Evolutionary conservation across 2,113 vertebrate genomes (phyloP).

Genomic region (Rallus limicola): DNA sequence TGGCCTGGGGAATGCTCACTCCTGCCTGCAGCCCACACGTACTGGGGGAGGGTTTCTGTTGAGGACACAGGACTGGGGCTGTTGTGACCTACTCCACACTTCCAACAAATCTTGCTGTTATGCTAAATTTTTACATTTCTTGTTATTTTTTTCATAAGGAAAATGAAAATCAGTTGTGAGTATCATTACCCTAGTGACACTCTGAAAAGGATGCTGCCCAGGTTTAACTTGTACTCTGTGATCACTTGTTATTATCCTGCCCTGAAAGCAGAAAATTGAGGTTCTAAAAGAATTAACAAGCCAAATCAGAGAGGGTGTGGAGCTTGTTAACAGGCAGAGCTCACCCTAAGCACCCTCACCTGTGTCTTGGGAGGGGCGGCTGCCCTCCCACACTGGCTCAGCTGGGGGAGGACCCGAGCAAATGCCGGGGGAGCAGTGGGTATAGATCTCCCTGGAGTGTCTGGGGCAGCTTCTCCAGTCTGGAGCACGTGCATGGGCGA

Average conservation of each 20-base stretch:
- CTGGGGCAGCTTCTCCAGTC: rapidly evolving
- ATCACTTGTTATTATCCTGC: background rate
- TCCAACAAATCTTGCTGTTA: background rate
- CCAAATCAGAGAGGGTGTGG: background rate
- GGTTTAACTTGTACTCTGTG: background rate
- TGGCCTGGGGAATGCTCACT: too few species aligned
- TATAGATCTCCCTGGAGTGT: rapidly evolving
- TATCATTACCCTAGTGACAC: background rate
- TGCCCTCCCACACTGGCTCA: background rate
- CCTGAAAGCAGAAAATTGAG: background rate
- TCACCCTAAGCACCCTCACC: background rate
- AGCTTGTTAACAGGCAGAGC: background rate
- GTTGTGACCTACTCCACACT: background rate
- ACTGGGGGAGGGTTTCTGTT: too few species aligned
- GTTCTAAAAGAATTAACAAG: background rate
- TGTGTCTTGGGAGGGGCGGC: background rate
- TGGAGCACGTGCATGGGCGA: background rate
- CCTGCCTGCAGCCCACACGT: background rate
- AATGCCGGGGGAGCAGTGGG: too few species aligned
- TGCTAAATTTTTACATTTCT: background rate
- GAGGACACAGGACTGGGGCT: background rate
- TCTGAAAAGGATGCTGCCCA: background rate
- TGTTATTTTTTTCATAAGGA: background rate
- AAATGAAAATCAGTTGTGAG: background rate
- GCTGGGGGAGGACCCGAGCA: too few species aligned